Evolutionary conservation across 2,888 invertebrate species (phyloP).

Genomic region (Philaethria dido): DNA sequence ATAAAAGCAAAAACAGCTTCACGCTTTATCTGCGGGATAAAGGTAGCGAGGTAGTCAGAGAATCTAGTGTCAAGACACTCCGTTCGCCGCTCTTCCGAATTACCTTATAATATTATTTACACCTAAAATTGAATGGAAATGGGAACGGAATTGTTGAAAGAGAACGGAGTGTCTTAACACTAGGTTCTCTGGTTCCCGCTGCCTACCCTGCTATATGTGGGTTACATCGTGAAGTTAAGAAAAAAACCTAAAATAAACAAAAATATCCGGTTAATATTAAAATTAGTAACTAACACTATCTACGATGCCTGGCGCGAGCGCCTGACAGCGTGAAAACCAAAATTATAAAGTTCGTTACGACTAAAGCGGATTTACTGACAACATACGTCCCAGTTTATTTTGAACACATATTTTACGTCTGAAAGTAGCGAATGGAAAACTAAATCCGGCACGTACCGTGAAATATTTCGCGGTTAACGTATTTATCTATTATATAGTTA

Average conservation of each 20-base stretch:
- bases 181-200: no score
- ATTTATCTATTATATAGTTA: conserved; percentile 23
- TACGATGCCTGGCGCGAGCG: background rate
- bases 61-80: no score
- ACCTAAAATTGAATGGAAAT: no score
- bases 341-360: conserved; percentile 27
- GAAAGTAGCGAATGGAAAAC: conserved; percentile 35
- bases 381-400: conserved; percentile 37
- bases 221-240: no score
- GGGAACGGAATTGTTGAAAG: no score
- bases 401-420: conserved; percentile 29
- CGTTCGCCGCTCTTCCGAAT: no score
- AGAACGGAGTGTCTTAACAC: no score
- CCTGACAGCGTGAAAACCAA: conserved; percentile 29
- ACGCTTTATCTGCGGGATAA: no score
- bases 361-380: conserved; percentile 37
- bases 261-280: background rate
- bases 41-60: no score
- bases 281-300: background rate
- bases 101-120: no score
- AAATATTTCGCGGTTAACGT: conserved; percentile 28
- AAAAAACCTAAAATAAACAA: background rate
- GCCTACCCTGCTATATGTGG: background rate
- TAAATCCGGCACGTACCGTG: conserved; percentile 23
- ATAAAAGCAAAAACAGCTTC: no score